Evolutionary conservation across 2,888 invertebrate genomes (phyloP).

Genomic region (Hedychridium roseum): DNA sequence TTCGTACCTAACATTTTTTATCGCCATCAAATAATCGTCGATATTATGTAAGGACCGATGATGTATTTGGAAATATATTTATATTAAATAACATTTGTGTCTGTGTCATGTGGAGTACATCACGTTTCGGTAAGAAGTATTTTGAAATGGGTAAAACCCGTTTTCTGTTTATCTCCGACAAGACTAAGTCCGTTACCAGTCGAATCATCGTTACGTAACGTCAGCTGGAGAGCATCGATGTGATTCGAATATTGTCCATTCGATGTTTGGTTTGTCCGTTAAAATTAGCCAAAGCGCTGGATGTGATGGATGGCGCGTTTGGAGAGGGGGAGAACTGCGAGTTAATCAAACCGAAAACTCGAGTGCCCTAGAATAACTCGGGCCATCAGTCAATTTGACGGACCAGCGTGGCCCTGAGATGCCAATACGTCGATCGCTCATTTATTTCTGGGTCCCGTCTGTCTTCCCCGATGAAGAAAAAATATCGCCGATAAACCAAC

Average conservation of each 20-base stretch:
- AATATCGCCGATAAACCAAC: too few relatives aligned
- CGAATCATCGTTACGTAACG: conserved; percentile 16
- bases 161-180: too few relatives aligned
- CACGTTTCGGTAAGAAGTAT: background rate
- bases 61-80: too few relatives aligned
- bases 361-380: conserved; percentile 19
- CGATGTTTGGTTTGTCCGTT: conserved; percentile 30
- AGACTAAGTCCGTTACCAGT: too few relatives aligned
- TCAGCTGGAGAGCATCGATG: conserved; percentile 4
- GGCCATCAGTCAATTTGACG: conserved; percentile 24
- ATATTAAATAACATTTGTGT: too few relatives aligned
- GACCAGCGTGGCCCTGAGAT: conserved; percentile 5
- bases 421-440: too few relatives aligned
- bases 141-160: background rate
- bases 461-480: too few relatives aligned
- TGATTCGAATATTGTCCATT: conserved; percentile 23
- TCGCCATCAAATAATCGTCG: too few relatives aligned
- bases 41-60: too few relatives aligned
- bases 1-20: background rate
- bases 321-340: conserved; percentile 11
- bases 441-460: too few relatives aligned
- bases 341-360: conserved; percentile 21
- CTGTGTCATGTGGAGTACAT: too few relatives aligned
- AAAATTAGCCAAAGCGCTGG: conserved; percentile 32
- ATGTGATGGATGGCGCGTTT: conserved; percentile 32